These are phyloP conservation scores for Temnothorax rugatulus DNA, from an alignment of 2,888 invertebrate genomes.

Conservation along the genomic window DNA sequence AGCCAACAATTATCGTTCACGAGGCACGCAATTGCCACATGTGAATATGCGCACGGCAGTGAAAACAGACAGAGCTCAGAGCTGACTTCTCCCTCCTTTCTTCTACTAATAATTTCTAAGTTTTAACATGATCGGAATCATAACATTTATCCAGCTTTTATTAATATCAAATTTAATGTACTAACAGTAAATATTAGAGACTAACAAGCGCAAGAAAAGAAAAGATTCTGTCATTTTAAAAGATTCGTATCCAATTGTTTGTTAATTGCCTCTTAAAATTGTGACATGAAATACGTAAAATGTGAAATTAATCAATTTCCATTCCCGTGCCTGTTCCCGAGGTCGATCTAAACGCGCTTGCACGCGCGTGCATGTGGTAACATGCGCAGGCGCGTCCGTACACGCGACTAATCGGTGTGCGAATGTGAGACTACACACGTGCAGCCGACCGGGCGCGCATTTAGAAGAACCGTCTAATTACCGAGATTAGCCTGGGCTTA, in stretches of 20 bases:
- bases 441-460: conserved; percentile 57
- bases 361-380: conserved; percentile 25
- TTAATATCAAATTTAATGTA: conserved; percentile 1
- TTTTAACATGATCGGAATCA: background rate
- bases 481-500: conserved; percentile 66
- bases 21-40: conserved; percentile 73
- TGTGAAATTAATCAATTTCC: conserved; percentile 42
- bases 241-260: background rate
- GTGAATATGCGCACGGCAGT: conserved; percentile 48
- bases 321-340: conserved; percentile 23
- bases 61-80: conserved; percentile 13
- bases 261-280: conserved; percentile 2
- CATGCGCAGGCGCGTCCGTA: conserved; percentile 44
- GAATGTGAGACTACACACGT: conserved; percentile 39
- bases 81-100: background rate
- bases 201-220: background rate
- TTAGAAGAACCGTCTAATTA: conserved; percentile 76
- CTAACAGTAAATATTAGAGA: background rate
- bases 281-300: background rate
- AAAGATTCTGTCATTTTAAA: background rate
- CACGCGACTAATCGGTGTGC: conserved; percentile 34
- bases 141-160: background rate
- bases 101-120: background rate
- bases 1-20: conserved; percentile 83
- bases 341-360: conserved; percentile 21